A percentile compares a stretch with the other conserved stretches of the same genome.
Conservation (phyloP, 2,797 vertebrate genomes). For the Diceros bicornis region DNA sequence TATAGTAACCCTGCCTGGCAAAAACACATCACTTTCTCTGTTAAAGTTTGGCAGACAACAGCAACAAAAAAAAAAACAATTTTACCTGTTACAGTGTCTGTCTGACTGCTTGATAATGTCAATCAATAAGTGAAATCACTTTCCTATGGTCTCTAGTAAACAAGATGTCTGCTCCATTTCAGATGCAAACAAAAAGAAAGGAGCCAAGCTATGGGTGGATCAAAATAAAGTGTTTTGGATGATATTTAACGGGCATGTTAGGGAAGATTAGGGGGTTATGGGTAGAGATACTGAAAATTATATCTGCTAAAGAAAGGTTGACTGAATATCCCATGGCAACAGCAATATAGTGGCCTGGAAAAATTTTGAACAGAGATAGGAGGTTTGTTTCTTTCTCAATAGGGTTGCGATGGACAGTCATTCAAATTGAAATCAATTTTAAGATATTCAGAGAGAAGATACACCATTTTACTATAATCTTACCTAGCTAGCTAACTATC, state of each 20-base stretch:
- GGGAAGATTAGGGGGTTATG: background rate
- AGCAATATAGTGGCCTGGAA: background rate
- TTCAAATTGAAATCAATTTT: slow-evolving; percentile 25
- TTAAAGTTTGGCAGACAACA: slow-evolving; percentile 89
- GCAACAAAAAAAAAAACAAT: slow-evolving; percentile 89
- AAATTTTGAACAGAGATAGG: background rate
- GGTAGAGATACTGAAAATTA: slow-evolving; percentile 44
- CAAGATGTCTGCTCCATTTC: slow-evolving; percentile 84
- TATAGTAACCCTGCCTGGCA: slow-evolving; percentile 85
- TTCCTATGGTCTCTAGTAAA: slow-evolving; percentile 85
- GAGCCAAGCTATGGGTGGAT: background rate
- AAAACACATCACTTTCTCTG: slow-evolving; percentile 88
- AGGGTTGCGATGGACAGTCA: background rate
- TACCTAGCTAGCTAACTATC: background rate
- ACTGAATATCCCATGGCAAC: background rate
- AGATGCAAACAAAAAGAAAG: slow-evolving; percentile 77
- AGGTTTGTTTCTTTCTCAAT: slow-evolving; percentile 50
- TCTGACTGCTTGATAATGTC: slow-evolving; percentile 89
- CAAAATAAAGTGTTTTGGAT: slow-evolving; percentile 69
- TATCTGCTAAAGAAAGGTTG: slow-evolving; percentile 11
- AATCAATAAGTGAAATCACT: slow-evolving; percentile 90
- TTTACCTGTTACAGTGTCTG: slow-evolving; percentile 88
- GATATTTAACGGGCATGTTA: slow-evolving; percentile 66
- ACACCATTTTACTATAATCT: background rate
- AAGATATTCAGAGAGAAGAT: slow-evolving; percentile 6